phyloP scores from a whole-genome alignment of 2,888 invertebrate species.

The Peribatodes rhomboidaria region DNA sequence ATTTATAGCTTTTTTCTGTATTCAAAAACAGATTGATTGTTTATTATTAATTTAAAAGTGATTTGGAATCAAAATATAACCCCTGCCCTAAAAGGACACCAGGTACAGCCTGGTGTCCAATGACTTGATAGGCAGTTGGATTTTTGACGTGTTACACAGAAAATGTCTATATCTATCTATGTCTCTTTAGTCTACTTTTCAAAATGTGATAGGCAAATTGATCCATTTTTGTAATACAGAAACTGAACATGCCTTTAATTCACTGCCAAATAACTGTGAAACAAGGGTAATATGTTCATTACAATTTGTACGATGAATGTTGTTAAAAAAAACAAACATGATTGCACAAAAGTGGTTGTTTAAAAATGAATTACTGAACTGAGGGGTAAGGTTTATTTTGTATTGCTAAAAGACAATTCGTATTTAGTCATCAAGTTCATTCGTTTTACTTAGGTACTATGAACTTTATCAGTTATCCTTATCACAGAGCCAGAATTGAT shows the following conservation, averaged over 20 bases:
- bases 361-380: not conserved
- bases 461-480: not conserved
- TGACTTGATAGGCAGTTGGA: too few relatives aligned
- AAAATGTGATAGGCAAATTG: not conserved
- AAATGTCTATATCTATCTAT: too few relatives aligned
- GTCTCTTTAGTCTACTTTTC: too few relatives aligned
- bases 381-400: constrained; percentile 5
- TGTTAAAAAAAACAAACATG: not conserved
- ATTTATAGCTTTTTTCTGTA: not conserved
- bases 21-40: not conserved
- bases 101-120: too few relatives aligned
- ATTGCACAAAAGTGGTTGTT: constrained; percentile 14
- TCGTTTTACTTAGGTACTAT: not conserved
- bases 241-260: not conserved
- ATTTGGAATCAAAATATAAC: too few relatives aligned
- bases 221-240: not conserved
- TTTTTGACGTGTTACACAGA: too few relatives aligned
- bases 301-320: constrained; percentile 1
- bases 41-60: too few relatives aligned
- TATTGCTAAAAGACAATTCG: constrained; percentile 3
- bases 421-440: not conserved
- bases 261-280: constrained; percentile 10
- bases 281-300: not conserved
- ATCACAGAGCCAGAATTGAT: not conserved
- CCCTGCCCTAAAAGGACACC: too few relatives aligned